These are phyloP conservation scores for Mya arenaria DNA, from an alignment of 1,140 invertebrate genomes.

Conservation along the genomic window DNA sequence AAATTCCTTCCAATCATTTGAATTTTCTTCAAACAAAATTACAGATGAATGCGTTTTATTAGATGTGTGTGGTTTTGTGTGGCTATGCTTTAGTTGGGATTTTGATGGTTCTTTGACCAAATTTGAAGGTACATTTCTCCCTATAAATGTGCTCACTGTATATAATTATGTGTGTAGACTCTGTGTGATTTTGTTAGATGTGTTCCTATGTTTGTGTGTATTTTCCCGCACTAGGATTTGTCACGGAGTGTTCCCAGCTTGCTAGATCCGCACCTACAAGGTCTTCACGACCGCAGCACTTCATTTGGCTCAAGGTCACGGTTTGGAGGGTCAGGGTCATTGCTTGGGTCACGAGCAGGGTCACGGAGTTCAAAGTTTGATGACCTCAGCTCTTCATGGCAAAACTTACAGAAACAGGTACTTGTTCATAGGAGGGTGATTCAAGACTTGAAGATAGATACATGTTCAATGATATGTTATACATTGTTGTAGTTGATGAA, in stretches of 20 bases:
- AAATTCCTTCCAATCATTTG: too few relatives aligned
- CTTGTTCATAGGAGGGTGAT: too few relatives aligned
- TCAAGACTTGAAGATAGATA: too few relatives aligned
- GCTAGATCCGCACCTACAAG: conserved; percentile 58
- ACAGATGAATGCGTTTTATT: too few relatives aligned
- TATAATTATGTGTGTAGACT: neutral
- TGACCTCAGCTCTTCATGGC: conserved; percentile 71
- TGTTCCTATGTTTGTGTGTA: conserved; percentile 11
- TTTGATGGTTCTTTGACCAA: too few relatives aligned
- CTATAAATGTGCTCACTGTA: neutral
- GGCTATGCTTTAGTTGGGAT: too few relatives aligned
- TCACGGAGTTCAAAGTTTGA: conserved; percentile 55
- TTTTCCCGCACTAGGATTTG: conserved; percentile 41
- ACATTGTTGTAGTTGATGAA: too few relatives aligned
- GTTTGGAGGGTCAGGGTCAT: conserved; percentile 49
- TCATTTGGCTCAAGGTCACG: conserved; percentile 67
- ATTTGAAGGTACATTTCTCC: too few relatives aligned
- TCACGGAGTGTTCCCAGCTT: conserved; percentile 63
- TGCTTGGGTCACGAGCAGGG: conserved; percentile 44
- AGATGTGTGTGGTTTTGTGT: too few relatives aligned
- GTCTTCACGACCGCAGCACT: conserved; percentile 64
- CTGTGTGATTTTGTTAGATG: neutral
- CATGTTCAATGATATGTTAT: too few relatives aligned
- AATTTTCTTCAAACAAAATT: too few relatives aligned
- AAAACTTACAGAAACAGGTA: conserved; percentile 74